phyloP scores from a whole-genome alignment of 2,888 invertebrate genomes.

The Pseudococcus jackbeardsleyi region DNA sequence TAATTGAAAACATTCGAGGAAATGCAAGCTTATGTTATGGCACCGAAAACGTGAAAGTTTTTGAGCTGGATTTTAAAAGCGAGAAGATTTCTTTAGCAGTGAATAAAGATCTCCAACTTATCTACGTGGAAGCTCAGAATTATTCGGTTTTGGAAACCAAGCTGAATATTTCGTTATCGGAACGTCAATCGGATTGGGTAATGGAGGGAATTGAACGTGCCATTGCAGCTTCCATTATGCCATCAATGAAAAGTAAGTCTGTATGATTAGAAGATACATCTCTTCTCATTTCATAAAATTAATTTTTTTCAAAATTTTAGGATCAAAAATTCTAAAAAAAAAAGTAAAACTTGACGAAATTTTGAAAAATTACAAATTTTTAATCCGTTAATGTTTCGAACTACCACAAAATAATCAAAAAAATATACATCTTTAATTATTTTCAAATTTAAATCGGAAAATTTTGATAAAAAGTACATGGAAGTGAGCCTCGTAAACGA shows the following conservation, averaged over 20 bases:
- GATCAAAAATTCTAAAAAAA: too few relatives aligned
- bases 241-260: constrained; percentile 14
- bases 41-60: background rate
- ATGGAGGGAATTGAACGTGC: background rate
- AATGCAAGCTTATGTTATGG: background rate
- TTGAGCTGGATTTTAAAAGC: background rate
- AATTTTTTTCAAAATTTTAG: too few relatives aligned
- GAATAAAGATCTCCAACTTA: background rate
- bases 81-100: background rate
- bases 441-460: too few relatives aligned
- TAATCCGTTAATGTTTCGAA: too few relatives aligned
- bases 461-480: too few relatives aligned
- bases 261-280: too few relatives aligned
- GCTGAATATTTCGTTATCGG: background rate
- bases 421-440: too few relatives aligned
- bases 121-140: background rate
- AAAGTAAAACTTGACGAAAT: too few relatives aligned
- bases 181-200: background rate
- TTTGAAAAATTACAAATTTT: too few relatives aligned
- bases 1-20: background rate
- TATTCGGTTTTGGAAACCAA: background rate
- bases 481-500: too few relatives aligned
- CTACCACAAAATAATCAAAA: too few relatives aligned
- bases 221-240: background rate
- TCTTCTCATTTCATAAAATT: too few relatives aligned